These are phyloP conservation scores for Sandelia bainsii DNA, from an alignment of 2,797 vertebrate genomes.

Conservation along the genomic window DNA sequence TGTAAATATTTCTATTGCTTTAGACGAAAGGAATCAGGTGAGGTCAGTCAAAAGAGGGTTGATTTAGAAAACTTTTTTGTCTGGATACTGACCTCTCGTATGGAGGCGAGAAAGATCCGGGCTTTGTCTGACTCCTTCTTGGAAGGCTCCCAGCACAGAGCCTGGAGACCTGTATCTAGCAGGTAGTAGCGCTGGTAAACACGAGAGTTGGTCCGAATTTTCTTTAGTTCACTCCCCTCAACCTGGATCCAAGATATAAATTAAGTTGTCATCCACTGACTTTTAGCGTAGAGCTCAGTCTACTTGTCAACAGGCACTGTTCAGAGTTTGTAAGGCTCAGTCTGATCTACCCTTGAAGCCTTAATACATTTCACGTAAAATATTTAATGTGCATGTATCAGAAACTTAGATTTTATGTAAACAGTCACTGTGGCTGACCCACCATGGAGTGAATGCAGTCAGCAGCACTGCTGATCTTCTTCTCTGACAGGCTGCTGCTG, in stretches of 20 bases:
- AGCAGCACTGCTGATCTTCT: conserved; percentile 94
- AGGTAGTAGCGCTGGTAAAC: conserved; percentile 94
- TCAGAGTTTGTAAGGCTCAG: conserved; percentile 7
- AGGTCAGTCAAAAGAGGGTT: conserved; percentile 1
- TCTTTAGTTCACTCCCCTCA: conserved; percentile 93
- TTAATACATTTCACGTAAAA: conserved; percentile 13
- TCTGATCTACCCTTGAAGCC: conserved; percentile 8
- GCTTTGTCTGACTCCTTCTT: conserved; percentile 98
- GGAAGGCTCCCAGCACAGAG: conserved; percentile 94
- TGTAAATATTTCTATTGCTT: conserved; percentile 21
- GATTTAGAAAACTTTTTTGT: conserved; percentile 8
- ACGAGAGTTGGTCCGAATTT: conserved; percentile 93
- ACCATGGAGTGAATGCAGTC: conserved; percentile 96
- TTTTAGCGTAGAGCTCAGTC: conserved; percentile 6
- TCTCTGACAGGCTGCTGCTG: conserved; percentile 95
- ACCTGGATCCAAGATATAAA: conserved; percentile 64
- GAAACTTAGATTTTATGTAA: conserved; percentile 23
- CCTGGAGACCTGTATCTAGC: conserved; percentile 92
- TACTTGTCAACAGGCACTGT: conserved; percentile 4
- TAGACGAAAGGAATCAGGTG: conserved; percentile 10
- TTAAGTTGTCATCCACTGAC: not conserved
- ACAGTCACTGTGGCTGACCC: conserved; percentile 47
- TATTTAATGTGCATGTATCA: conserved; percentile 26
- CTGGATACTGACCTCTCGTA: conserved; percentile 88
- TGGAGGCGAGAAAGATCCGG: conserved; percentile 89